Evolutionary conservation across 2,113 vertebrate genomes (phyloP), one percentile per base, ranked within the genome.

Genomic region (Siniperca knerii): DNA sequence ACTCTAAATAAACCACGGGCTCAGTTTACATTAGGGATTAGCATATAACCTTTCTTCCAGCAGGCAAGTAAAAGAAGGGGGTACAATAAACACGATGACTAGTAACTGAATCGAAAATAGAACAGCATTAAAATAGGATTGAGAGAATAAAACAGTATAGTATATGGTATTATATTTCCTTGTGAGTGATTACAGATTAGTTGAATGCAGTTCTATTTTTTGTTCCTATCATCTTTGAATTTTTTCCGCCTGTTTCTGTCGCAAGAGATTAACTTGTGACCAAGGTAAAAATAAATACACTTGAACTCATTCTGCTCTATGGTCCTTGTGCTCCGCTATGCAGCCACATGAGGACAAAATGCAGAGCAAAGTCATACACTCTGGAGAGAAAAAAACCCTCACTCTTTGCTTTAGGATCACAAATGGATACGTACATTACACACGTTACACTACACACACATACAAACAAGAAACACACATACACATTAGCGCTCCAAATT

Each of bases 261-360:
- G 4, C 52, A 40, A 8, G 0, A 58, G 46, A 69, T 68, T n/a
- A 42, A 68, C 33, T 68, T 57, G 23, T 67, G 67, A 33, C 40
- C 23, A 0, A 37, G 8, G 64, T 64, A 88, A 70, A 81, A 83
- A 68, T 64, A 81, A 67, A 83, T 48, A 76, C 67, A 65, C 67
- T 52, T 72, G 15, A 81, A 65, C 57, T 54, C 55, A 67, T 77
- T 75, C 54, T 66, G 55, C n/a, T 75, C 42, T 1, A 9, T 37
- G 13, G 61, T 69, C 46, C 18, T 23, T 67, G 46, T 72, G 60
- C 58, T 71, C 16, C 48, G 33, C 13, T 75, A 0, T 65, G 44
- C 23, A 55, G 44, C 16, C 50, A 65, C 54, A 65, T 1, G 48
- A 66, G 62, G 44, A 76, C 35, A 77, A 71, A 70, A 87, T 44